These are phyloP conservation scores for Hirtodrosophila trivittata DNA, from an alignment of 2,888 invertebrate species.

Conservation along the genomic window DNA sequence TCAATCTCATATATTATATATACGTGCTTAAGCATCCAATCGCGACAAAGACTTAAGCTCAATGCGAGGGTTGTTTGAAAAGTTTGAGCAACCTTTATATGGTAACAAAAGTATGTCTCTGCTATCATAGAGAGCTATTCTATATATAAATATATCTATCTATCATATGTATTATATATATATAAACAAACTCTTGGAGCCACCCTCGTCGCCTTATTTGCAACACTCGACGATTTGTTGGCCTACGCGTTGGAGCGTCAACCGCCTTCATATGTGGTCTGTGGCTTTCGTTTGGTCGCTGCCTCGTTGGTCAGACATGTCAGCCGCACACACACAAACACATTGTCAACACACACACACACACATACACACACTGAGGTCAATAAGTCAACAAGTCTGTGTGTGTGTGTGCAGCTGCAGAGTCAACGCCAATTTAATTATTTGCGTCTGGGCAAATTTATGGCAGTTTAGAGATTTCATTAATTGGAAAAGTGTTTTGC, in stretches of 20 bases:
- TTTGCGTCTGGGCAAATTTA: slow-evolving; percentile 78
- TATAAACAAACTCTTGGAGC: slow-evolving; percentile 1
- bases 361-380: slow-evolving; percentile 16
- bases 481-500: slow-evolving; percentile 82
- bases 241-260: slow-evolving; percentile 46
- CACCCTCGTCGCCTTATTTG: too few species aligned
- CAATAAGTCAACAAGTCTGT: slow-evolving; percentile 67
- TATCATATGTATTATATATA: background rate
- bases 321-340: slow-evolving; percentile 36
- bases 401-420: slow-evolving; percentile 40
- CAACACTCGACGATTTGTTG: slow-evolving; percentile 37
- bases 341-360: slow-evolving; percentile 10
- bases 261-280: slow-evolving; percentile 61
- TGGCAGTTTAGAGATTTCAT: slow-evolving; percentile 82
- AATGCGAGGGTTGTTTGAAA: slow-evolving; percentile 3
- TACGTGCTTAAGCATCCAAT: background rate
- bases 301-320: slow-evolving; percentile 57
- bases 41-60: background rate
- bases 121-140: background rate
- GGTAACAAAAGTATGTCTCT: too few species aligned
- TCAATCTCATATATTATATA: background rate
- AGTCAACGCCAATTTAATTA: slow-evolving; percentile 75
- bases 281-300: slow-evolving; percentile 34
- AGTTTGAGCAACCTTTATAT: background rate
- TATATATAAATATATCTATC: background rate